Base-by-base conservation (phyloP, 2,113 vertebrate species). In the Lampris incognitus region DNA sequence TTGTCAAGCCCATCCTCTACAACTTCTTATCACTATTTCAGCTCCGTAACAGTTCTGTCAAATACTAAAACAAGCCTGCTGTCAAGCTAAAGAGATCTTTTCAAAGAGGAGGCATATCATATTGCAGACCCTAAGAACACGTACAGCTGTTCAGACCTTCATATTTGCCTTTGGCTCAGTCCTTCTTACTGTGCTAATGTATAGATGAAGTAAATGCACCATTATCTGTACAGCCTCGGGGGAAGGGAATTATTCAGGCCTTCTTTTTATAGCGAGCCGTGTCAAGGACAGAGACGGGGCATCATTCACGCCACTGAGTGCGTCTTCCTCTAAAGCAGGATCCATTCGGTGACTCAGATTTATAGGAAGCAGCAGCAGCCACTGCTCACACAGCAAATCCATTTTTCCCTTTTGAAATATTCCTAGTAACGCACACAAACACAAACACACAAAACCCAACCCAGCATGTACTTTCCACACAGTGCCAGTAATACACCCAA, bases 191-290 rank as follows among this genome's bases (percentile, higher is more conserved):
- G 57, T 78, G 61, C 13, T 74, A 76, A 81, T 70, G 78, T 67
- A 83, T 65, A 51, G 72, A 64, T 50, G 46, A 79, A 74, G 87
- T 83, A 69, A 89, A 88, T 78, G 65, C 52, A 52, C 63, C 79
- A 74, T 82, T 76, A 84, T 24, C 73, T 71, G 69, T 42, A 74
- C 74, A 64, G 76, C 84, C 87, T 81, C 85, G 63, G 69, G 88
- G 77, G 84, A 85, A 66, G 54, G 81, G 66, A 87, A 90, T 90
- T 89, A 89, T 89, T 87, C 83, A 79, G 73, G 74, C 55, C 74
- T 77, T 83, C 87, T 87, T 91, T 90, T 91, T 85, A 88, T 89
- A 83, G 81, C 72, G 76, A 85, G 89, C 74, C 78, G 75, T 85
- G 90, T 90, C 88, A 87, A 90, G 75, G 83, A 87, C 78, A 24